These are phyloP conservation scores for Callyntrura guangdongensis DNA, from an alignment of 2,888 invertebrate genomes.

Conservation along the genomic window DNA sequence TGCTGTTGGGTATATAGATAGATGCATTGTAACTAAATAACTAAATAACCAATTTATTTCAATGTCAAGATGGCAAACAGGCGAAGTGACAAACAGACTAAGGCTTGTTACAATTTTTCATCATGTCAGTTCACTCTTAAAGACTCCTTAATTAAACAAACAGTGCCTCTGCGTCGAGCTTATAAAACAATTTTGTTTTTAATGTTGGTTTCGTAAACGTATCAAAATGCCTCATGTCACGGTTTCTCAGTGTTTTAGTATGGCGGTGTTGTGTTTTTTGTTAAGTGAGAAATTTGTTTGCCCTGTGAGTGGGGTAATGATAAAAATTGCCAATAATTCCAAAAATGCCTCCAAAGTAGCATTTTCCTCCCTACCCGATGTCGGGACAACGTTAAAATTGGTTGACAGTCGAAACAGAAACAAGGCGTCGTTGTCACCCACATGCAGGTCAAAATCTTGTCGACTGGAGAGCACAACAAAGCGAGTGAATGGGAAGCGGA, in stretches of 20 bases:
- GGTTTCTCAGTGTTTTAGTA: constrained; percentile 7
- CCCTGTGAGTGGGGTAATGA: constrained; percentile 54
- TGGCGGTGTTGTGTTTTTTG: neutral
- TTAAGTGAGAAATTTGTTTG: neutral
- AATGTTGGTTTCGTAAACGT: neutral
- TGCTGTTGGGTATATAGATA: neutral
- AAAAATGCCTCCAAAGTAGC: constrained; percentile 31
- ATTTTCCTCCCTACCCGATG: constrained; percentile 34
- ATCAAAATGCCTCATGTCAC: constrained; percentile 31
- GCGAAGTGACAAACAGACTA: neutral
- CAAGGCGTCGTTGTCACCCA: neutral
- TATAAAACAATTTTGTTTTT: neutral
- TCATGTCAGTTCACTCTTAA: constrained; percentile 9
- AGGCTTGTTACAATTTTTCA: neutral
- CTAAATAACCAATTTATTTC: neutral
- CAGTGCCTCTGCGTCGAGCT: neutral
- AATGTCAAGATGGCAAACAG: neutral
- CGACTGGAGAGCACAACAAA: neutral
- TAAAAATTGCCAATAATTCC: neutral
- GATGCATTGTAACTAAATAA: neutral
- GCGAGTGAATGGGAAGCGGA: neutral
- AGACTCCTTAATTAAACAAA: neutral
- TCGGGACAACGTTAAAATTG: neutral
- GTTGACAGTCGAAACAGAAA: neutral
- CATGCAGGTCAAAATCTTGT: constrained; percentile 8